Base-by-base conservation (phyloP, 1,140 invertebrate species). In the Hesperophylax magnus region DNA sequence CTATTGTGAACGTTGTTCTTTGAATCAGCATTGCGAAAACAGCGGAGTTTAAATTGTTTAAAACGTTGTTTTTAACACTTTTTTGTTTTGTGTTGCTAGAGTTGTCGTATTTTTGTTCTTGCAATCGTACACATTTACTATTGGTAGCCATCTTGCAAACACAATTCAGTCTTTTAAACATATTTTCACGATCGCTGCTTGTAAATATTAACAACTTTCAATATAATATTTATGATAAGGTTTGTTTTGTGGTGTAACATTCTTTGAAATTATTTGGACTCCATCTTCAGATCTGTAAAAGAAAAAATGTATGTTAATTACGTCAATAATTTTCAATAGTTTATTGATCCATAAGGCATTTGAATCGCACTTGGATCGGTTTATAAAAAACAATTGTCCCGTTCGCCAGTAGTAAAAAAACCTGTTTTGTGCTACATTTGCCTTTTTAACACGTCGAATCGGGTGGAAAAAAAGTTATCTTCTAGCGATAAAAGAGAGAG, bases 1-100 rank as follows among this genome's bases (percentile, higher is more conserved):
- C 71, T 27, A 78, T 27, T 27, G 82, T 79, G 27, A 84, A 84
- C 31, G 82, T 81, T 71, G 82, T 84, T 75, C 82, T 84, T 79
- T 84, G 82, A 39, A 84, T 53, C 4, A 84, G 39, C 79, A 84
- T 81, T 58, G 82, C 80, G 34, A 84, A 84, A 69, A 81, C 53
- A 8, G 77, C 71, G 0, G 79, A 84, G 39, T 81, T 81, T 18
- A 84, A 39, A 60, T 77, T 79, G 7, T 63, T 67, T 27, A 34
- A 34, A 34, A 67, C 15, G 63, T 67, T 39, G 9, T 27, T 67
- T 34, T 34, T 67, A 8, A 27, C 27, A 67, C 63, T 67, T 17
- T 67, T 67, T 34, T 67, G 63, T 67, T 67, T 34, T 3, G 22
- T 8, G 14, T 3, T 27, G n/a, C 63, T 67, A 7, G 27, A 31